These are phyloP conservation scores for Bettongia penicillata DNA, from an alignment of 2,113 vertebrate genomes.

Conservation along the genomic window DNA sequence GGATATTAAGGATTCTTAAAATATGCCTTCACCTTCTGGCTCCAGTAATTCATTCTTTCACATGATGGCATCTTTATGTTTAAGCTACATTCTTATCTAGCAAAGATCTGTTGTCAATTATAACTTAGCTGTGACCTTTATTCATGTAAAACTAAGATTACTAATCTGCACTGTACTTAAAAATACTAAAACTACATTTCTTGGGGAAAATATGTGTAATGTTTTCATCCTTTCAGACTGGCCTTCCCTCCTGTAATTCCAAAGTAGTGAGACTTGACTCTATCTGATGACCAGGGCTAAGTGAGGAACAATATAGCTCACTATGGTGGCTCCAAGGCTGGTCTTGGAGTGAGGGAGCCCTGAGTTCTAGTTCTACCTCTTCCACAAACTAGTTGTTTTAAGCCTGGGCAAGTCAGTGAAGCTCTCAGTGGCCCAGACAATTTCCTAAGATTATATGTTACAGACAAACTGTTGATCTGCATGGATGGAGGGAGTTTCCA, in stretches of 20 bases:
- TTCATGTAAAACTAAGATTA: not conserved
- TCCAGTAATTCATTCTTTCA: constrained; percentile 43
- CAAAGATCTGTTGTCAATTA: not conserved
- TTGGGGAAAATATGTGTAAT: constrained; percentile 2
- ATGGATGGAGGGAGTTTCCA: not conserved
- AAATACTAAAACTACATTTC: not conserved
- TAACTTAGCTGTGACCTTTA: not conserved
- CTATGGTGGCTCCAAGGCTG: not conserved
- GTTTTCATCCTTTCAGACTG: constrained; percentile 47
- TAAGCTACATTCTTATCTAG: not conserved
- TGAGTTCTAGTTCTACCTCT: not conserved
- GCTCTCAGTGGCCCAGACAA: not conserved
- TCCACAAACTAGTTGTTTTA: not conserved
- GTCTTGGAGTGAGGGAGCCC: not conserved
- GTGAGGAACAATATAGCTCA: not conserved
- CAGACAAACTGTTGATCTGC: not conserved
- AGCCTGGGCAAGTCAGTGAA: not conserved
- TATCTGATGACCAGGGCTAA: constrained; percentile 34
- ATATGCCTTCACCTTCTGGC: constrained; percentile 35
- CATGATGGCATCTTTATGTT: constrained; percentile 1
- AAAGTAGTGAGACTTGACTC: constrained; percentile 34
- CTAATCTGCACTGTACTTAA: not conserved
- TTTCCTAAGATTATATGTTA: not conserved
- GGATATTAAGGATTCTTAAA: constrained; percentile 31
- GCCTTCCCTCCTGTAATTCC: constrained; percentile 40